Evolutionary conservation across 1,140 invertebrate species (phyloP).

Genomic region (Coenobita brevimanus): DNA sequence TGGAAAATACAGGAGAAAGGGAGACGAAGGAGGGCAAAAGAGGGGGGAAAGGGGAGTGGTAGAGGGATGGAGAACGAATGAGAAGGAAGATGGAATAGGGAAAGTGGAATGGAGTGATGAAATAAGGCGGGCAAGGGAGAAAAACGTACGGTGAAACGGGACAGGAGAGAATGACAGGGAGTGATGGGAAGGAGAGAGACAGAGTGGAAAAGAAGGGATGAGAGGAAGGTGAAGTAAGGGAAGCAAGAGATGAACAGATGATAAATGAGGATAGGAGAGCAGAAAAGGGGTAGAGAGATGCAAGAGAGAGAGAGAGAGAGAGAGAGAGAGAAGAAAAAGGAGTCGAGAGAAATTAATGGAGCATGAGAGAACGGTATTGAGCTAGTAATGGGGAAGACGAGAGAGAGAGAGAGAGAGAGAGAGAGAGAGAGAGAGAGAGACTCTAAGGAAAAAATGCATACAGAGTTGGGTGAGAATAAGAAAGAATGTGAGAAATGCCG

Average conservation of each 20-base stretch:
- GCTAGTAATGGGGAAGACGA: too few species aligned
- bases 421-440: too few species aligned
- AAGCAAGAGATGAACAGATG: too few species aligned
- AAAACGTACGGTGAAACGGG: too few species aligned
- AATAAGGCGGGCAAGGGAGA: background rate
- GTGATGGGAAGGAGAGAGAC: background rate
- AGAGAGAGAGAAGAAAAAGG: background rate
- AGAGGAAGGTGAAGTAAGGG: background rate
- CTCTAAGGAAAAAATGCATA: too few species aligned
- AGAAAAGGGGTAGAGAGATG: background rate
- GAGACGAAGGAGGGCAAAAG: background rate
- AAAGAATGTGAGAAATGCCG: too few species aligned
- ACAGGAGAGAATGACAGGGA: background rate
- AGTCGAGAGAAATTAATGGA: background rate
- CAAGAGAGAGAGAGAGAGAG: background rate
- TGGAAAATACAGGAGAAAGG: background rate
- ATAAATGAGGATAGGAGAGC: background rate
- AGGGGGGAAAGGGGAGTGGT: background rate
- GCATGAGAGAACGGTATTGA: background rate
- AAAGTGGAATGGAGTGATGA: background rate
- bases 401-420: too few species aligned
- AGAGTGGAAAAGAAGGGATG: background rate
- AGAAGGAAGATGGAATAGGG: too few species aligned
- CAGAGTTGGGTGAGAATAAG: too few species aligned
- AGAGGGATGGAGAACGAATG: background rate